Evolutionary conservation across 2,113 vertebrate species (phyloP), one percentile per base, ranked within the genome.

Genomic region (Loxodonta africana): DNA sequence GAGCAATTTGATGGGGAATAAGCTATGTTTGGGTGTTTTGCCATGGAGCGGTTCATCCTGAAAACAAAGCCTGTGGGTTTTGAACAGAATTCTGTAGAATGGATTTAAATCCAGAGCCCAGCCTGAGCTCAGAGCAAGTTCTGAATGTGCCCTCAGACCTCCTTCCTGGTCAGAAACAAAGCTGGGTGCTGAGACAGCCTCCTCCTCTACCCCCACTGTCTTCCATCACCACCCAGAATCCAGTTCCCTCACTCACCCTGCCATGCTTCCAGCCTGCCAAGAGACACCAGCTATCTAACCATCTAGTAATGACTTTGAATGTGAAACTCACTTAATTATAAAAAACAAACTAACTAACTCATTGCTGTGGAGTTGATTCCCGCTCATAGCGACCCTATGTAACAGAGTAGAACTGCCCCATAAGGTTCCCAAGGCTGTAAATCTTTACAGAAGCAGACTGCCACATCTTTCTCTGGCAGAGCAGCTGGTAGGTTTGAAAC

Each of bases 271-370:
- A 53, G 48, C 44, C 11, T 26, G 41, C 30, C 26, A 1, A 37
- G 60, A 63, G 30, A 65, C 53, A n/a, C 23, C 91, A 95, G 89
- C 48, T 62, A 53, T 69, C 87, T 60, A 33, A 65, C 48, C 3
- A 20, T 57, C 63, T 25, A 62, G 62, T n/a, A 14, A 69, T 12
- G 37, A 51, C 41, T 85, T 28, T 8, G 71, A 57, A 62, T 46
- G 21, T 73, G 91, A 92, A 53, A 90, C 30, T 88, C 83, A 44
- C 84, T 74, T 33, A 83, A 33, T 51, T 4, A 14, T 28, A 57
- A 57, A 57, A 57, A 57, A 57, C 10, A 57, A 57, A 57, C 53
- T 15, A 57, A 15, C 53, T 17, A 57, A 15, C 53, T 17, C 15
- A 17, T 12, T 57, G 53, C 8, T 14, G 15, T 57, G 15, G 53